Base-by-base conservation (phyloP, 2,888 invertebrate species). In the Drosophila mulleri region DNA sequence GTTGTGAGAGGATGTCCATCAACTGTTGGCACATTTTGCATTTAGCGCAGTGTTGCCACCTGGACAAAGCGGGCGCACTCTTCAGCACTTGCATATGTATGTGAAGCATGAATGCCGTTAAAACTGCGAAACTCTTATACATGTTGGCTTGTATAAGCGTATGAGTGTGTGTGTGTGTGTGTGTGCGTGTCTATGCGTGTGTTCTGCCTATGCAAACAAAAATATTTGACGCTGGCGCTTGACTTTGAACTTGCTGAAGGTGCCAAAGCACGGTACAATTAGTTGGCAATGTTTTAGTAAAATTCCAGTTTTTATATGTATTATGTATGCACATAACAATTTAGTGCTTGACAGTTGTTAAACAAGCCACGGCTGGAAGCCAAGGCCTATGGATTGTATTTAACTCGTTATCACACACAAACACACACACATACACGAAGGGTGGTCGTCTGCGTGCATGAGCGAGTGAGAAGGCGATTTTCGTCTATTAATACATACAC, bases 241-340 rank as follows among this genome's bases (percentile, higher is more conserved):
- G 82, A 83, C 85, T 83, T 83, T 85, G 85, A 83, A 83, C 83
- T 83, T 84, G 72, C 63, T 60, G 59, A 26, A 18, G 45, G 26
- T 60, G 63, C 39, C 53, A 56, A 54, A n/a, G 59, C 53, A 53
- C 39, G 35, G 32, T 59, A 41, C 53, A 20, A 26, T 47, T 14
- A 42, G 41, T 23, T 26, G 47, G n/a, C 56, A 64, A 35, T 42
- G 39, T 45, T 58, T 58, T 60, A 63, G 47, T 48, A 44, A 63
- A 71, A 68, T 66, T 78, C 64, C 65, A 75, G 59, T 20, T 52
- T 14, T 23, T 16, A 20, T 53, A 16, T 50, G 32, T 32, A 50
- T 32, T 32, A 50, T 14, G 16, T 37, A 37, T 37, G 52, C 20
- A 39, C 53, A 39, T 50, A 60, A 53, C 37, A 68, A 44, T 50